Evolutionary conservation across 2,797 vertebrate genomes (phyloP), one percentile per base, ranked within the genome.

Genomic region (Pelochelys cantorii): DNA sequence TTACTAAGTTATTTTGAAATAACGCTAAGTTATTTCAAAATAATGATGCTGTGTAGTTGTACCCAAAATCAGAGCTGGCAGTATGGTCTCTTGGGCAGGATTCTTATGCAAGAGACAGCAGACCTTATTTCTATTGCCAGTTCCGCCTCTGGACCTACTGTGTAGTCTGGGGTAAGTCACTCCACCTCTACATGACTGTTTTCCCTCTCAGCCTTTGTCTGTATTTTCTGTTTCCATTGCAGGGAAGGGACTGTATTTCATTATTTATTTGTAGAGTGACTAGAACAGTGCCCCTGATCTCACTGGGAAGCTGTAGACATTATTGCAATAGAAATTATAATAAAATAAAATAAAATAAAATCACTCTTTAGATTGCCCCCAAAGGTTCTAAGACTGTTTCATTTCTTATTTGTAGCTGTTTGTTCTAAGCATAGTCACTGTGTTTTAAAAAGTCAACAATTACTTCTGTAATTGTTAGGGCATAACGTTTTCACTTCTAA

Each of bases 131-230:
- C 11, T 56, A 22, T 80, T 34, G 5, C 31, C 13, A 20, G 20
- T 17, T 57, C 34, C 57, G 15, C 17, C 34, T 18, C 68, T 60
- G 90, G 81, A 5, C 34, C 83, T 90, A 56, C 22, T 14, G 1
- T 56, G 22, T 57, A 11, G 74, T 77, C 27, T 52, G 85, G 75
- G 0, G 14, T 2, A 59, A 62, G 11, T 31, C 10, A 60, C 81
- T 75, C 81, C 11, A 68, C 13, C 13, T 79, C 23, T 83, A 78
- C 9, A 5, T 62, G 29, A 82, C 37, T 7, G 4, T 71, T 91
- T 75, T 90, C 56, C 34, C 83, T 1, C 29, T 17, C 7, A 4
- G 0, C 0, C 62, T 71, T 29, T 57, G 48, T 1, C 5, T 78
- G 27, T 78, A 8, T 77, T 53, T 25, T 42, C 6, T 5, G 78